Evolutionary conservation across 2,113 vertebrate species (phyloP).

Genomic region (Ophthalmolycus amberensis): DNA sequence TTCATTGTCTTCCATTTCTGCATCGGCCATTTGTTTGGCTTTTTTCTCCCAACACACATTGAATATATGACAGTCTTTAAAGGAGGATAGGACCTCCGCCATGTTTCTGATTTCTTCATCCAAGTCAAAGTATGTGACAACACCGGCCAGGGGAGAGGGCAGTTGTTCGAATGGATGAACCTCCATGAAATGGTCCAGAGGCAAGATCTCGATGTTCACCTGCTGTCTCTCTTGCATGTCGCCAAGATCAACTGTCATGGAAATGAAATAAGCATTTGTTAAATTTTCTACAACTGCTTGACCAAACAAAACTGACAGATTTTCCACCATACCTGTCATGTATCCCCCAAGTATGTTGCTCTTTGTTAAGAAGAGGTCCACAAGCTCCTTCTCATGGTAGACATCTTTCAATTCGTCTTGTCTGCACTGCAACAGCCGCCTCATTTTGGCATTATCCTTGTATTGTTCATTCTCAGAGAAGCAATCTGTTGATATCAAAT

Average conservation of each 20-base stretch:
- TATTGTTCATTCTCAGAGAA: conserved; percentile 68
- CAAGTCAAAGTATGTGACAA: conserved; percentile 82
- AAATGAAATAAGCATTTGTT: conserved; percentile 10
- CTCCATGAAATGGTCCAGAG: conserved; percentile 73
- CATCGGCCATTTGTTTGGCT: conserved; percentile 27
- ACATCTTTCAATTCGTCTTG: conserved; percentile 76
- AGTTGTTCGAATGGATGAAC: conserved; percentile 59
- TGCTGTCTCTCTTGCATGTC: conserved; percentile 64
- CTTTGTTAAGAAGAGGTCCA: conserved; percentile 86
- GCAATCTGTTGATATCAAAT: conserved; percentile 70
- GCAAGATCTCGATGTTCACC: conserved; percentile 72
- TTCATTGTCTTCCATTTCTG: fast-evolving
- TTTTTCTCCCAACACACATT: conserved; percentile 84
- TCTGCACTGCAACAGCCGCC: conserved; percentile 78
- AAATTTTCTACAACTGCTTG: background rate
- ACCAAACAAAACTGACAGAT: background rate
- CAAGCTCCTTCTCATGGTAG: conserved; percentile 72
- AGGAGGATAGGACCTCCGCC: conserved; percentile 66
- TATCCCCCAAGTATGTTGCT: conserved; percentile 79
- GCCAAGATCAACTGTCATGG: conserved; percentile 81
- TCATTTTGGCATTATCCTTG: conserved; percentile 70
- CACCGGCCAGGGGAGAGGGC: fast-evolving
- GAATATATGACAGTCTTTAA: conserved; percentile 86
- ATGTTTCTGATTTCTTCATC: conserved; percentile 71
- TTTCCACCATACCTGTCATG: conserved; percentile 82